Evolutionary conservation across 30 jellyfish, hydroid and myxozoan species (phyloP).

Genomic region (Pelagia noctiluca): DNA sequence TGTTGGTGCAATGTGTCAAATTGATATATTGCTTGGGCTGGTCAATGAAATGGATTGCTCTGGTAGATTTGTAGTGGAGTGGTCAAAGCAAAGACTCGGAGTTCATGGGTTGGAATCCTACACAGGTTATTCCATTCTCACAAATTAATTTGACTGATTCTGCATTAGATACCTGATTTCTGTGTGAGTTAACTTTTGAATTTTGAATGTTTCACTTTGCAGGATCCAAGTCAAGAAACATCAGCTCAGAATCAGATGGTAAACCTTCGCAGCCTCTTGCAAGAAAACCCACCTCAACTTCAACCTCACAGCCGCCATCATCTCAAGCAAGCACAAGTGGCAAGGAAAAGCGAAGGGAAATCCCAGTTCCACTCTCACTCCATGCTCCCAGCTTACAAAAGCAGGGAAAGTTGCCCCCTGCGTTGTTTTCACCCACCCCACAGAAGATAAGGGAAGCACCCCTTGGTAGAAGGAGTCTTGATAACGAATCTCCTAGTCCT

Average conservation of each 20-base stretch:
- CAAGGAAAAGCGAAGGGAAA: constrained; percentile 60
- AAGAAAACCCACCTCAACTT: constrained; percentile 41
- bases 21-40: too few species aligned
- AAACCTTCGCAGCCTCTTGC: constrained; percentile 55
- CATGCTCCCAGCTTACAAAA: constrained; percentile 51
- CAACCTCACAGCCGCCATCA: constrained; percentile 35
- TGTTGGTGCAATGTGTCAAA: too few species aligned
- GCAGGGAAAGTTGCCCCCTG: constrained; percentile 61
- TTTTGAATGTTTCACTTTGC: neutral
- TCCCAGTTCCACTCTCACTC: constrained; percentile 47
- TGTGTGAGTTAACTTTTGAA: too few species aligned
- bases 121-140: too few species aligned
- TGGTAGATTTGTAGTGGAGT: too few species aligned
- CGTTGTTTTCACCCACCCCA: constrained; percentile 67
- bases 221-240: constrained; percentile 75
- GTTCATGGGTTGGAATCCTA: too few species aligned
- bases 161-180: too few species aligned
- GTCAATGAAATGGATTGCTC: too few species aligned
- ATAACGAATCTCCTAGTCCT: constrained; percentile 71
- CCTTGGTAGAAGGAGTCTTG: constrained; percentile 45
- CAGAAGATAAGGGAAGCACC: constrained; percentile 37
- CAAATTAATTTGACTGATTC: too few species aligned
- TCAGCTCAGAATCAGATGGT: constrained; percentile 44
- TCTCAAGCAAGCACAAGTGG: constrained; percentile 33
- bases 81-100: too few species aligned